Evolutionary conservation across 2,113 vertebrate species (phyloP).

Genomic region (Agelaius tricolor): DNA sequence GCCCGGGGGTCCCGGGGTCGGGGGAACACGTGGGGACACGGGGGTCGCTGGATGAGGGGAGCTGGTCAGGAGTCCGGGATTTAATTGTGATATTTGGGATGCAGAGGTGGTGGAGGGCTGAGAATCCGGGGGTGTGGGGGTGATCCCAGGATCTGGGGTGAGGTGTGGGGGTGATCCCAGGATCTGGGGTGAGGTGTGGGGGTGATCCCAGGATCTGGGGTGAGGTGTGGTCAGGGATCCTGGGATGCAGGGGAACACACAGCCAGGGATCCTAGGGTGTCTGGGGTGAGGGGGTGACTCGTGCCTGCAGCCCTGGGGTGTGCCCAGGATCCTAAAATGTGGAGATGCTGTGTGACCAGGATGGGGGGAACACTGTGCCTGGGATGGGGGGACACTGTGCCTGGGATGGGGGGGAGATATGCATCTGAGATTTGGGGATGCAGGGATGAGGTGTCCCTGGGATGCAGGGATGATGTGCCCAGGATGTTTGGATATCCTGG

Average conservation of each 20-base stretch:
- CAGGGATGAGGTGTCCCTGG: no score
- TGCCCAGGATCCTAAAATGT: not conserved
- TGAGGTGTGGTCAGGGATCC: no score
- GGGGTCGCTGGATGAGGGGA: not conserved
- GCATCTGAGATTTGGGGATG: not conserved
- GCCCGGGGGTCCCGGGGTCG: not conserved
- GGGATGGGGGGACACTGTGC: not conserved
- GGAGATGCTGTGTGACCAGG: fast-evolving
- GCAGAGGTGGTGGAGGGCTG: no score
- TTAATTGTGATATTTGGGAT: fast-evolving
- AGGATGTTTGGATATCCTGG: no score
- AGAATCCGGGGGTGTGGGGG: not conserved
- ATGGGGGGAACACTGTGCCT: not conserved
- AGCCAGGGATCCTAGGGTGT: not conserved
- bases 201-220: not conserved
- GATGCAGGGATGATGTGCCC: not conserved
- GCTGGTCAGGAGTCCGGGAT: fast-evolving
- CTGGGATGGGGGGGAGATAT: fast-evolving
- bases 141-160: not conserved
- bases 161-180: no score
- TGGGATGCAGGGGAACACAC: no score
- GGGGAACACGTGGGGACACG: not conserved
- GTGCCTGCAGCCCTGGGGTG: not conserved
- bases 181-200: no score
- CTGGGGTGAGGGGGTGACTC: not conserved